These are phyloP conservation scores for Linepithema humile DNA, from an alignment of 1,140 invertebrate genomes.

Conservation along the genomic window DNA sequence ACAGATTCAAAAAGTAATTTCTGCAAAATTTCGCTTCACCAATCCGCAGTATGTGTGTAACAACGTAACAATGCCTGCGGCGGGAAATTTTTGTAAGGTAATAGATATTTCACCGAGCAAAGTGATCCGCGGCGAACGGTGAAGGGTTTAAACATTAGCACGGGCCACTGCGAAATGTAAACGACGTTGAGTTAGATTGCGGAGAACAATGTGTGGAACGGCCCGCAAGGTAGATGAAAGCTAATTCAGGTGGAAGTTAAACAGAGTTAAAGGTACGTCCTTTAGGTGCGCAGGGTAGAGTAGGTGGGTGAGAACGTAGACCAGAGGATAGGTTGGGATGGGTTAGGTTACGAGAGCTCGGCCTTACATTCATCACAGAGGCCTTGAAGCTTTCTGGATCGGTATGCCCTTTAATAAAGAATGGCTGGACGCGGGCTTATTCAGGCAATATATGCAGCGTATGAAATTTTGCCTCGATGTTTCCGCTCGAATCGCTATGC, in stretches of 20 bases:
- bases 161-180: slow-evolving; percentile 73
- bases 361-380: slow-evolving; percentile 73
- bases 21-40: neutral
- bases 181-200: slow-evolving; percentile 73
- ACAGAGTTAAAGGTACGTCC: slow-evolving; percentile 74
- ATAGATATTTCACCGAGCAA: slow-evolving; percentile 37
- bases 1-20: neutral
- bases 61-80: neutral
- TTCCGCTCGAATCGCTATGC: slow-evolving; percentile 9
- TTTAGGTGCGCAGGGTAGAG: slow-evolving; percentile 21
- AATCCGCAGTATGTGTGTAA: neutral
- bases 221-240: slow-evolving; percentile 67
- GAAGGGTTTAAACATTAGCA: slow-evolving; percentile 78
- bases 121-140: slow-evolving; percentile 53
- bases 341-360: slow-evolving; percentile 49
- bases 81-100: slow-evolving; percentile 43
- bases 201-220: slow-evolving; percentile 74
- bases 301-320: slow-evolving; percentile 21
- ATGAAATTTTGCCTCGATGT: slow-evolving; percentile 43
- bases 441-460: neutral
- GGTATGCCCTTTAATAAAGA: slow-evolving; percentile 47
- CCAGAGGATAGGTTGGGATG: slow-evolving; percentile 36
- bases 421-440: slow-evolving; percentile 15
- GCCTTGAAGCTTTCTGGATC: slow-evolving; percentile 44
- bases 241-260: slow-evolving; percentile 81